phyloP scores from a whole-genome alignment of 1,140 invertebrate genomes.

The Cyclargus thomasi region DNA sequence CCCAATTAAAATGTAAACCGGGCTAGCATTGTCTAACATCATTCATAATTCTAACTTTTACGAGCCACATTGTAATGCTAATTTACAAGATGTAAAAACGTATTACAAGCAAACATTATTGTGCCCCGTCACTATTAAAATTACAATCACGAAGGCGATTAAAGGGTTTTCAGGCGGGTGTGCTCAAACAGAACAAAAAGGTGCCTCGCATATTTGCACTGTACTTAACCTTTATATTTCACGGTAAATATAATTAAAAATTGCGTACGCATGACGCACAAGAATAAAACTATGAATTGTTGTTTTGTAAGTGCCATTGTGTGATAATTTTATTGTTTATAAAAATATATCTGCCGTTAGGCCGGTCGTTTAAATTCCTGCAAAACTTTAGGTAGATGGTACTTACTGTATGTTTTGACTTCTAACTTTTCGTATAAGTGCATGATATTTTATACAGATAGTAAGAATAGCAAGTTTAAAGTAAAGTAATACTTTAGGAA shows the following conservation, averaged over 20 bases:
- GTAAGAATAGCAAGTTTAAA: too few relatives aligned
- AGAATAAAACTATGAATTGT: slow-evolving; percentile 29
- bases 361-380: not conserved
- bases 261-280: slow-evolving; percentile 29
- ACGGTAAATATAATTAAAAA: slow-evolving; percentile 46
- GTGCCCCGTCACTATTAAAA: not conserved
- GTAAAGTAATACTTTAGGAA: too few relatives aligned
- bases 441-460: too few relatives aligned
- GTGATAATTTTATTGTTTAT: slow-evolving; percentile 33
- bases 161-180: slow-evolving; percentile 20
- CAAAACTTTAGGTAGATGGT: not conserved
- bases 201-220: slow-evolving; percentile 32
- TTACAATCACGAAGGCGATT: slow-evolving; percentile 2
- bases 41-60: not conserved
- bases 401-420: not conserved
- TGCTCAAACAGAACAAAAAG: slow-evolving; percentile 29
- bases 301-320: slow-evolving; percentile 29
- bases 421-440: not conserved
- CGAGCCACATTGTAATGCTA: not conserved
- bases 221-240: slow-evolving; percentile 57
- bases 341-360: slow-evolving; percentile 21
- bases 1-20: too few relatives aligned
- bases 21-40: not conserved
- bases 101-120: not conserved
- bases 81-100: not conserved